Percentiles rank a stretch among this genome's conserved stretches.
phyloP scores from a whole-genome alignment of 2,888 invertebrate genomes.

The Zonitis immaculata region DNA sequence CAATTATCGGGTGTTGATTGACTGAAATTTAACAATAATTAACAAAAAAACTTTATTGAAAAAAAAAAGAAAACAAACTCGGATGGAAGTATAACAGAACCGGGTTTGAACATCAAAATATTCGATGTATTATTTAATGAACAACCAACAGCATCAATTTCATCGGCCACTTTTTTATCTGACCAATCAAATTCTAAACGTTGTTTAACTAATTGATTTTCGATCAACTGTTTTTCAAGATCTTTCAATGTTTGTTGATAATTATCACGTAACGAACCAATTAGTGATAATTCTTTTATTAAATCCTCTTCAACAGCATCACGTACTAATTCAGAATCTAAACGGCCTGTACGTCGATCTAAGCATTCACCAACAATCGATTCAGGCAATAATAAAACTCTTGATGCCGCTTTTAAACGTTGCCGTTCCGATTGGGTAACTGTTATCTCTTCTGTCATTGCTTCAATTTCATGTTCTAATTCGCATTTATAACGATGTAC shows the following conservation, averaged over 20 bases:
- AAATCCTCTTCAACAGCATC: slow-evolving; percentile 75
- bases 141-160: slow-evolving; percentile 70
- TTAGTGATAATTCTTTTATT: slow-evolving; percentile 67
- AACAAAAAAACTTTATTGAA: not conserved
- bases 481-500: slow-evolving; percentile 73
- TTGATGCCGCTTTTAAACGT: slow-evolving; percentile 63
- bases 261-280: slow-evolving; percentile 62
- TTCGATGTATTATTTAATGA: slow-evolving; percentile 65
- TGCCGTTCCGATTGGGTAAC: slow-evolving; percentile 63
- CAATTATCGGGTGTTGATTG: slow-evolving; percentile 83
- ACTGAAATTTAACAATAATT: slow-evolving; percentile 43
- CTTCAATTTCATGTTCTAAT: slow-evolving; percentile 63
- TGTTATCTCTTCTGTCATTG: slow-evolving; percentile 66
- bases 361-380: slow-evolving; percentile 73
- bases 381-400: slow-evolving; percentile 65
- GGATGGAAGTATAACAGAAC: slow-evolving; percentile 72
- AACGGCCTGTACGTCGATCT: slow-evolving; percentile 63
- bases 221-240: slow-evolving; percentile 65
- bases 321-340: slow-evolving; percentile 68
- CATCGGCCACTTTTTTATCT: slow-evolving; percentile 77
- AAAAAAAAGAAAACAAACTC: slow-evolving; percentile 50
- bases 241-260: slow-evolving; percentile 60
- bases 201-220: slow-evolving; percentile 76
- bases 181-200: slow-evolving; percentile 88
- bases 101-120: slow-evolving; percentile 73